Evolutionary conservation across 2,888 invertebrate genomes (phyloP), one percentile per base, ranked within the genome.

Genomic region (Hypercompe scribonia): DNA sequence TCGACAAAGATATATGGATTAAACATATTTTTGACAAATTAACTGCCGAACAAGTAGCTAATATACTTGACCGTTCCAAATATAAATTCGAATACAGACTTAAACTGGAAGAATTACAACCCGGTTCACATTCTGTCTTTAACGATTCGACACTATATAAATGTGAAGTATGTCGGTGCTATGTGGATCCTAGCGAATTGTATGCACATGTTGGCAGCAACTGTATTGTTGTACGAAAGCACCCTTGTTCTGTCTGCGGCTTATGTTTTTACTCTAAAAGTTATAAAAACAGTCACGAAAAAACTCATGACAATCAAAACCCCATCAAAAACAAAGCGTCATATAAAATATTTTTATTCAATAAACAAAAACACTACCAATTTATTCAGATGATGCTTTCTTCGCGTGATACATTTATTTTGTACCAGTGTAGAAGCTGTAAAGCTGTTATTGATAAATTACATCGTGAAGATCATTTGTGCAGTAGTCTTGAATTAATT

Each of bases 351-450:
- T 83, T 93, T 54, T 63, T 86, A 68, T 92, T 92, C 79, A 94
- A 94, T 78, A 84, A 86, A 72, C 78, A 78, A 34, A 82, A 87
- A 68, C 89, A 94, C 77, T 82, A 84, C 77, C 65, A 70, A 42
- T 80, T 83, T 46, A 91, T 90, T 82, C 80, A 84, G 63, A 76
- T 81, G 33, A 84, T 93, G 72, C 76, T 81, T 68, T 73, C 80
- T 65, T 75, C 80, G 28, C 76, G 71, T 65, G 82, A 86, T 73
- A 77, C 81, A 65, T 92, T 89, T 79, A 80, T 90, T 71, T 78
- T 94, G 66, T 91, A 91, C 79, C 89, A 91, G 83, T 94, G 94
- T 81, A 90, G 94, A 86, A 89, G 86, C 70, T 94, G 94, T 76
- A 81, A 87, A 68, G 88, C 83, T 1, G 75, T 90, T 63, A 84